Evolutionary conservation across 1,140 invertebrate genomes (phyloP).

Genomic region (Grapholita molesta): DNA sequence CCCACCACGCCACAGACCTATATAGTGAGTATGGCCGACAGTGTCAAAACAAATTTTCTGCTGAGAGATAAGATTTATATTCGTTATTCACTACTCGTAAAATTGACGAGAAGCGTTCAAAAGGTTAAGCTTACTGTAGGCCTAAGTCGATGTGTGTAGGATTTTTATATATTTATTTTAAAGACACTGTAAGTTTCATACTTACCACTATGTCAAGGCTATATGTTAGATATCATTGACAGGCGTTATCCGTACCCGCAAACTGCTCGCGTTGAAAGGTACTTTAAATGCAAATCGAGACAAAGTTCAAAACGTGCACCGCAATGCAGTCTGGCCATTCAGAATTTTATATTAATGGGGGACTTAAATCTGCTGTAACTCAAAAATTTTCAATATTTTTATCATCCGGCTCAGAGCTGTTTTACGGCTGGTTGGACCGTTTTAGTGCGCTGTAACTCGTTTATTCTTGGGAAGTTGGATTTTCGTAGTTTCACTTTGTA

Average conservation of each 20-base stretch:
- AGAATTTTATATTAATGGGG: constrained; percentile 22
- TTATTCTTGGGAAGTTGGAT: neutral
- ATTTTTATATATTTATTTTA: too few species aligned
- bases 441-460: constrained; percentile 7
- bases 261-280: constrained; percentile 30
- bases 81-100: too few species aligned
- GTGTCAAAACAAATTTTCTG: too few species aligned
- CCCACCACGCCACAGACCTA: too few species aligned
- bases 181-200: too few species aligned
- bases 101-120: too few species aligned
- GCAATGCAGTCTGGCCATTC: constrained; percentile 32
- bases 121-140: too few species aligned
- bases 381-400: constrained; percentile 15
- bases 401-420: neutral
- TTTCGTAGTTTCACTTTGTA: neutral
- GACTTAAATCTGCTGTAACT: neutral
- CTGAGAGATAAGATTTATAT: too few species aligned
- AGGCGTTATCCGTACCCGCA: constrained; percentile 21
- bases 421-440: constrained; percentile 3
- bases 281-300: constrained; percentile 57
- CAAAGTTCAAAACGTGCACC: constrained; percentile 40
- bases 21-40: too few species aligned
- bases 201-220: neutral
- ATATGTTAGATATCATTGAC: neutral
- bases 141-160: too few species aligned